Percentiles rank a stretch among this genome's conserved stretches.
Conservation (phyloP, 1,140 invertebrate genomes). For the Zaprionus camerounensis region DNA sequence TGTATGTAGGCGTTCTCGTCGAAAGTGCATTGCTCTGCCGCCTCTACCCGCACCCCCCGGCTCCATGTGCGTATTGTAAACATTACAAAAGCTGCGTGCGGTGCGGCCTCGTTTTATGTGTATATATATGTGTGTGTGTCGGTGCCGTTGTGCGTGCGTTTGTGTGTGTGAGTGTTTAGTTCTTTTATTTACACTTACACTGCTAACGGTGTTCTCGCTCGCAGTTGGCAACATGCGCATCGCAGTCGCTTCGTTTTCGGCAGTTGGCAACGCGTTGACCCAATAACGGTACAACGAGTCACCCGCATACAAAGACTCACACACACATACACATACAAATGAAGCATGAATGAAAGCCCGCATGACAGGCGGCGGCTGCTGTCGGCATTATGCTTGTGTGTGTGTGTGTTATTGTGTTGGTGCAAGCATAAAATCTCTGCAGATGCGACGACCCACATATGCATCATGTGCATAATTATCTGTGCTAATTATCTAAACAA, state of each 20-base stretch:
- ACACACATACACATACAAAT: slow-evolving; percentile 13
- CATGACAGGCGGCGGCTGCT: slow-evolving; percentile 35
- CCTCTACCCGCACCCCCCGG: slow-evolving; percentile 38
- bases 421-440: slow-evolving; percentile 58
- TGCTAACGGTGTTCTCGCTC: slow-evolving; percentile 47
- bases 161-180: slow-evolving; percentile 42
- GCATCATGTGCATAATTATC: slow-evolving; percentile 25
- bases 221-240: slow-evolving; percentile 47
- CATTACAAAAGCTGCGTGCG: slow-evolving; percentile 68
- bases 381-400: slow-evolving; percentile 40
- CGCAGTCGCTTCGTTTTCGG: slow-evolving; percentile 38
- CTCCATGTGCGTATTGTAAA: slow-evolving; percentile 58
- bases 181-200: slow-evolving; percentile 65
- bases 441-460: slow-evolving; percentile 69
- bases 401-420: slow-evolving; percentile 35
- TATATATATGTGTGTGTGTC: slow-evolving; percentile 21
- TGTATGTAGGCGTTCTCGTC: slow-evolving; percentile 47
- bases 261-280: slow-evolving; percentile 77
- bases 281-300: slow-evolving; percentile 65
- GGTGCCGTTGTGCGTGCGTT: slow-evolving; percentile 16
- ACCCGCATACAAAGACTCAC: slow-evolving; percentile 33
- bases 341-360: slow-evolving; percentile 68
- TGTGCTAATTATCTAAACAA: slow-evolving; percentile 37
- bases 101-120: slow-evolving; percentile 68
- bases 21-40: slow-evolving; percentile 73